phyloP scores from a whole-genome alignment of 2,888 invertebrate species.

The Hypercompe scribonia region DNA sequence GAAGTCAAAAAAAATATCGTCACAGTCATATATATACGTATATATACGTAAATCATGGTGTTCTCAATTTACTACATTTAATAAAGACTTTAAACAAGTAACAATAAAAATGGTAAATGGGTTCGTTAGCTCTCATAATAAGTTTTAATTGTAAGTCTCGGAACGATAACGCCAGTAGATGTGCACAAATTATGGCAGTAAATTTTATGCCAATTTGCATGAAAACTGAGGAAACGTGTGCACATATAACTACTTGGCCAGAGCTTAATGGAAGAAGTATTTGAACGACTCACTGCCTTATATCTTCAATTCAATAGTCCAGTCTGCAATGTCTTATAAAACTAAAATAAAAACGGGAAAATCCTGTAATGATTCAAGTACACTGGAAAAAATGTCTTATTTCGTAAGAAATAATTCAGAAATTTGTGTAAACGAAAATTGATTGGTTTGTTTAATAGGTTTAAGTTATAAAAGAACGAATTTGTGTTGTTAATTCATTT shows the following conservation, averaged over 20 bases:
- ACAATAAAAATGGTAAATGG: conserved; percentile 44
- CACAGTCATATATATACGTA: too few relatives aligned
- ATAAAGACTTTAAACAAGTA: conserved; percentile 40
- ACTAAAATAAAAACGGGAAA: neutral
- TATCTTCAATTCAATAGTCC: conserved; percentile 59
- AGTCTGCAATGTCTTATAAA: conserved; percentile 1
- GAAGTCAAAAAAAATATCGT: too few relatives aligned
- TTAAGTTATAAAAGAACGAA: neutral
- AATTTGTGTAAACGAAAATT: neutral
- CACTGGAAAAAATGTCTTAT: neutral
- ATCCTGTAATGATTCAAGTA: neutral
- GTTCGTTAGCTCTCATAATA: conserved; percentile 57
- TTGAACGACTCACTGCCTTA: conserved; percentile 69
- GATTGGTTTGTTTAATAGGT: neutral
- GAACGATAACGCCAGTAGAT: conserved; percentile 57
- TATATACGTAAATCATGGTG: conserved; percentile 10
- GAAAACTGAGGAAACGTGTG: conserved; percentile 61
- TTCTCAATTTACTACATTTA: conserved; percentile 25
- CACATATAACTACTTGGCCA: conserved; percentile 59
- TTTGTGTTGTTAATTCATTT: neutral
- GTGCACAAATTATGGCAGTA: conserved; percentile 64
- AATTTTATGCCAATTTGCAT: conserved; percentile 73
- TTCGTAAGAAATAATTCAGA: neutral
- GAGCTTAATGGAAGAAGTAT: conserved; percentile 74
- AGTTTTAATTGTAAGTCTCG: conserved; percentile 63